These are phyloP conservation scores for Emydocephalus ijimae DNA, from an alignment of 2,113 vertebrate genomes.

Conservation along the genomic window DNA sequence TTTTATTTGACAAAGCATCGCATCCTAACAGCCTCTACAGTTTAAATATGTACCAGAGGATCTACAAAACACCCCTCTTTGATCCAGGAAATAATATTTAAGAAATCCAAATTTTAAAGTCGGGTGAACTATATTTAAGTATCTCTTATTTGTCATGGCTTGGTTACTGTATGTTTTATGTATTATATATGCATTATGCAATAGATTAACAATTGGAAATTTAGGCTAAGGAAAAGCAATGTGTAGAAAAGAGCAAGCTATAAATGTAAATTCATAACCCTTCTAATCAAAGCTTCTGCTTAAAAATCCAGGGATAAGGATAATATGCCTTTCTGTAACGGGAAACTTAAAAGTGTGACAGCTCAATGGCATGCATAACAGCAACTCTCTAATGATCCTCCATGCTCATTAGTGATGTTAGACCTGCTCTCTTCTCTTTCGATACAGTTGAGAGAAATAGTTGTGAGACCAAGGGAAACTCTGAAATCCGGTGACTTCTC, in stretches of 20 bases:
- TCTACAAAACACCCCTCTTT: background rate
- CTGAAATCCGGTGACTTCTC: background rate
- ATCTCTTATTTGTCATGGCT: background rate
- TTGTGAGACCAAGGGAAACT: background rate
- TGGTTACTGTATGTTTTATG: background rate
- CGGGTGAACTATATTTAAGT: background rate
- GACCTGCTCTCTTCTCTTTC: background rate
- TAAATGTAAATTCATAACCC: background rate
- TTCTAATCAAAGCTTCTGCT: background rate
- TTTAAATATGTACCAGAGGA: background rate
- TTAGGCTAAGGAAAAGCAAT: background rate
- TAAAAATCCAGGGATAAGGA: background rate
- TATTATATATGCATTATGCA: background rate
- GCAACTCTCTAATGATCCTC: background rate
- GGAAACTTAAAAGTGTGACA: background rate
- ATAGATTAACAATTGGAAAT: background rate
- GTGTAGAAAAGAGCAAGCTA: background rate
- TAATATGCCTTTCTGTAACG: background rate
- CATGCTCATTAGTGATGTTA: background rate
- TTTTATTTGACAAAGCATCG: background rate
- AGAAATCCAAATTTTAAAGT: background rate
- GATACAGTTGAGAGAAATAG: background rate
- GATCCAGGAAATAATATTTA: background rate
- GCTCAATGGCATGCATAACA: background rate
- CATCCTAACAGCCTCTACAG: background rate